These are phyloP conservation scores for Drosophila demipolita DNA, from an alignment of 2,888 invertebrate genomes.

Conservation along the genomic window DNA sequence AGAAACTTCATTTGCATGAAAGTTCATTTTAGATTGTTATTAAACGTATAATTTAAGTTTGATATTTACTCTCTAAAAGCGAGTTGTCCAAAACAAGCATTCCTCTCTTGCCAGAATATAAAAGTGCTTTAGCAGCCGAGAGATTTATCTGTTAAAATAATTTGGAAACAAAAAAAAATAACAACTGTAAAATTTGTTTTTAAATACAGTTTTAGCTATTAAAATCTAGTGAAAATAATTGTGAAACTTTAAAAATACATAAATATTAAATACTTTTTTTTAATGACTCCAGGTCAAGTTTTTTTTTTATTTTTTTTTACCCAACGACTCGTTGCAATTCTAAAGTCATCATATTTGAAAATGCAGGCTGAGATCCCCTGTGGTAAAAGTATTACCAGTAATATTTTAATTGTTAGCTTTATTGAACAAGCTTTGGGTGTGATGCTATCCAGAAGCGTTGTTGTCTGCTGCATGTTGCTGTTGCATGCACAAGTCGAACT, in stretches of 20 bases:
- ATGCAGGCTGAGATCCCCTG: background rate
- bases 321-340: background rate
- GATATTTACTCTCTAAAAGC: background rate
- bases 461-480: constrained; percentile 19
- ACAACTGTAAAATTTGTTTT: background rate
- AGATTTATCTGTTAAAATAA: background rate
- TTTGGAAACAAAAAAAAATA: background rate
- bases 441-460: background rate
- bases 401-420: constrained; percentile 38
- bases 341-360: too few relatives aligned
- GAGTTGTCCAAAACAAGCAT: background rate
- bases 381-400: background rate
- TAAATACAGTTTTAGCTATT: background rate
- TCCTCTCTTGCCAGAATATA: background rate
- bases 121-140: background rate
- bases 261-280: background rate
- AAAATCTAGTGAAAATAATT: background rate
- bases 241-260: background rate
- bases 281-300: background rate
- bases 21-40: constrained; percentile 26
- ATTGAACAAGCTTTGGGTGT: constrained; percentile 14
- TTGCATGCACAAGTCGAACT: constrained; percentile 25
- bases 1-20: constrained; percentile 43
- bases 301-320: background rate
- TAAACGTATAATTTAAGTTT: constrained; percentile 16